A percentile compares a stretch with the other conserved stretches of the same genome.
phyloP scores from a whole-genome alignment of 2,113 vertebrate genomes.

The Pelvicachromis taeniatus region DNA sequence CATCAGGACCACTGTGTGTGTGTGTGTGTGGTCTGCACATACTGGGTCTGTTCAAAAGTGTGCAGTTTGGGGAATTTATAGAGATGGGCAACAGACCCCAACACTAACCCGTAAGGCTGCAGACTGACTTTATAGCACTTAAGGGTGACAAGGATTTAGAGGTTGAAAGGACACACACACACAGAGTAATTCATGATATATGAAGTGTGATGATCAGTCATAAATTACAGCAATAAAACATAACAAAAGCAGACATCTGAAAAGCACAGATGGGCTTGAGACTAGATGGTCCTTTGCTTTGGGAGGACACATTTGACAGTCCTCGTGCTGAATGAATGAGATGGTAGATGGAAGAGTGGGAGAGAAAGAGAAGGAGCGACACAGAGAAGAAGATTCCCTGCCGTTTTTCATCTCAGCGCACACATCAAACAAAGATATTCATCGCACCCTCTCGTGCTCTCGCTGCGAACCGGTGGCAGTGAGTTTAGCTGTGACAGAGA shows the following conservation, averaged over 20 bases:
- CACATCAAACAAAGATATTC: conserved; percentile 68
- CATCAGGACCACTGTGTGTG: neutral
- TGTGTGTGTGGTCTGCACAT: conserved; percentile 33
- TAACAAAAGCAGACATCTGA: conserved; percentile 50
- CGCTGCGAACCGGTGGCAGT: conserved; percentile 24
- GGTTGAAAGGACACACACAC: neutral
- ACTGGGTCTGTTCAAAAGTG: conserved; percentile 19
- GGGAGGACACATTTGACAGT: conserved; percentile 36
- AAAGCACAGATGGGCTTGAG: conserved; percentile 56
- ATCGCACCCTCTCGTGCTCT: conserved; percentile 55
- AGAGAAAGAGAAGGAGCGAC: conserved; percentile 7
- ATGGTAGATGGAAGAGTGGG: conserved; percentile 9
- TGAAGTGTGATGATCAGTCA: conserved; percentile 34
- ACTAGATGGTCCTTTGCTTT: conserved; percentile 27
- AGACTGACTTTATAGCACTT: conserved; percentile 47
- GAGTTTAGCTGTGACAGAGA: conserved; percentile 57
- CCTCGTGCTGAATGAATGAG: conserved; percentile 5
- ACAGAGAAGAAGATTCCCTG: conserved; percentile 40
- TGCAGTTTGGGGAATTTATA: conserved; percentile 46
- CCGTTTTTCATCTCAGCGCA: conserved; percentile 39
- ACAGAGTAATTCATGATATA: conserved; percentile 36
- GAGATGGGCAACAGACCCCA: conserved; percentile 12
- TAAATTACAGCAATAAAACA: conserved; percentile 64
- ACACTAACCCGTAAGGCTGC: neutral
- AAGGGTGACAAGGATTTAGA: neutral